Base-by-base conservation (phyloP, 2,797 vertebrate species). In the Urophycis tenuis region DNA sequence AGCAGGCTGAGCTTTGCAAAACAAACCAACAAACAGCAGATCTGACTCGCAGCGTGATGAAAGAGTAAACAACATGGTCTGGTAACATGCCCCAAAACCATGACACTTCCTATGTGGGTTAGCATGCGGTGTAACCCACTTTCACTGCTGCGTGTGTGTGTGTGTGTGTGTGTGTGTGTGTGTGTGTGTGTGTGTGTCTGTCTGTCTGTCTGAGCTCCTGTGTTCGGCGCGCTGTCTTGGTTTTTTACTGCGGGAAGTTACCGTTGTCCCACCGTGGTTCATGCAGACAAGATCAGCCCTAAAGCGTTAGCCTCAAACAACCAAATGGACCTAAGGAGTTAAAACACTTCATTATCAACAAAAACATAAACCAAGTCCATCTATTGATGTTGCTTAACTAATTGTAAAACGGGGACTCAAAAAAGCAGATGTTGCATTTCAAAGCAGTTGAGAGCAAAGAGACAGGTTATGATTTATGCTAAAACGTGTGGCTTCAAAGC, bases 401-500 rank as follows among this genome's bases (percentile, higher is more conserved):
- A 94, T 93, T 94, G 93, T 94, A 92, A 93, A 93, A 91, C 88
- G 79, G 88, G 89, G 92, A 93, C 92, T 92, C 89, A 90, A 91
- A 93, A 93, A 93, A 93, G 90, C 93, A 94, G 94, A 94, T 94
- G 94, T 92, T 94, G 92, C 90, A 93, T 94, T 94, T 94, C 93
- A 93, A 94, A 94, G 94, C 92, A 87, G 88, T 92, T 85, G 91
- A 90, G 91, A 88, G 90, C 89, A 88, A 90, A 91, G 89, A 94
- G 93, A 93, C 92, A 93, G 92, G 92, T 93, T 94, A 94, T 95
- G 93, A 94, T 94, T 93, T 95, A 95, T 95, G 94, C 94, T 94
- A 94, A 95, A 92, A 93, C 91, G 93, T 88, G 88, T 92, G 92
- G 92, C 94, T 94, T 96, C 95, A 95, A 96, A 96, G 95, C 90